These are phyloP conservation scores for Tetramorium simillimum DNA, from an alignment of 1,140 invertebrate genomes.

Conservation along the genomic window DNA sequence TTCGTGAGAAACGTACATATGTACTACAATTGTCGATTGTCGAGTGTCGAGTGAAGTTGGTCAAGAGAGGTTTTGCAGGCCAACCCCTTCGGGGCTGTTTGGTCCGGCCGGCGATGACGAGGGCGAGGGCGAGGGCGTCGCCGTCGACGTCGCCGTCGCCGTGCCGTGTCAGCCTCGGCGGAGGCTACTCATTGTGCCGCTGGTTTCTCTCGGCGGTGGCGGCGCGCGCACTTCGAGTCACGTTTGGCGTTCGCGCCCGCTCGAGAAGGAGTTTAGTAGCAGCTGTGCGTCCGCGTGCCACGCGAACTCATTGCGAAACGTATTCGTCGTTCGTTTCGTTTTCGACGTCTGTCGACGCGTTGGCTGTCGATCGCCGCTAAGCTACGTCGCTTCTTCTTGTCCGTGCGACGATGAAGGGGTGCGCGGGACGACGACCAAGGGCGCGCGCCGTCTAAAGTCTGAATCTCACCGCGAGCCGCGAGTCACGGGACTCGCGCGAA, in stretches of 20 bases:
- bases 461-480: neutral
- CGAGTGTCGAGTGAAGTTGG: too few relatives aligned
- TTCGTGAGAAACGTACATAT: too few relatives aligned
- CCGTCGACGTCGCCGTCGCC: neutral
- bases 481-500: neutral
- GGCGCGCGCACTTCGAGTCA: slow-evolving; percentile 73
- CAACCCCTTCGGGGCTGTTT: neutral
- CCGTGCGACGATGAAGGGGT: neutral
- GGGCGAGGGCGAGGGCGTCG: neutral
- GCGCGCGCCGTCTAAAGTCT: neutral
- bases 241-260: slow-evolving; percentile 67
- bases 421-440: neutral
- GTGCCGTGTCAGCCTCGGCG: neutral
- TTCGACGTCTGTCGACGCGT: neutral
- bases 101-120: neutral
- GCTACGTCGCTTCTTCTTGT: neutral
- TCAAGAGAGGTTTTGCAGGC: neutral
- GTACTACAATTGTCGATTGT: too few relatives aligned
- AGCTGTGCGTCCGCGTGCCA: slow-evolving; percentile 68
- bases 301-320: slow-evolving; percentile 49
- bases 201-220: slow-evolving; percentile 37
- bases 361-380: neutral
- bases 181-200: slow-evolving; percentile 7
- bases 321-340: neutral
- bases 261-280: slow-evolving; percentile 64